Percentiles rank a stretch among this genome's conserved stretches.
These are phyloP conservation scores for Achroia grisella DNA, from an alignment of 1,140 invertebrate species.

Conservation along the genomic window DNA sequence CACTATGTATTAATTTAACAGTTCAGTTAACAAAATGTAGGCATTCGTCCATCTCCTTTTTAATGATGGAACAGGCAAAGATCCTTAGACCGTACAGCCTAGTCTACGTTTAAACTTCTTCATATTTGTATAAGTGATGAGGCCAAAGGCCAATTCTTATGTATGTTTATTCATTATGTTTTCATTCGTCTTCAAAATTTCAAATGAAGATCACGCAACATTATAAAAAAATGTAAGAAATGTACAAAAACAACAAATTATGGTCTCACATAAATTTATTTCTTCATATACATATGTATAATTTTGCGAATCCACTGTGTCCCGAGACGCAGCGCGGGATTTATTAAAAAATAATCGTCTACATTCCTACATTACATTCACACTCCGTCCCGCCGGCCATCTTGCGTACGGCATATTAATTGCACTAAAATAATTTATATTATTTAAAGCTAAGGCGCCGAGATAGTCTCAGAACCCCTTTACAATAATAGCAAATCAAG, in stretches of 20 bases:
- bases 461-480: neutral
- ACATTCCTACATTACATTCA: conserved; percentile 55
- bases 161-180: no score
- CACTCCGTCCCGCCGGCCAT: conserved; percentile 36
- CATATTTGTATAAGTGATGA: no score
- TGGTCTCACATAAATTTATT: conserved; percentile 72
- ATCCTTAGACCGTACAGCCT: no score
- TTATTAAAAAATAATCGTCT: conserved; percentile 66
- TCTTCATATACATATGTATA: conserved; percentile 73
- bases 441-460: conserved; percentile 20
- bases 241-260: conserved; percentile 19
- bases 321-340: conserved; percentile 62
- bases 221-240: no score
- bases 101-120: no score
- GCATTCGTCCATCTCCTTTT: no score
- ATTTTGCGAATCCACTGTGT: conserved; percentile 69
- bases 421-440: conserved; percentile 45
- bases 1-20: no score
- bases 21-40: no score
- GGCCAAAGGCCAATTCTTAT: no score
- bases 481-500: conserved; percentile 35
- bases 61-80: no score
- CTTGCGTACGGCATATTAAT: conserved; percentile 43
- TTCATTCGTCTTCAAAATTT: no score
- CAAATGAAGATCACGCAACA: no score